Conservation (phyloP, 2,888 invertebrate species). For the Athetis lepigone region DNA sequence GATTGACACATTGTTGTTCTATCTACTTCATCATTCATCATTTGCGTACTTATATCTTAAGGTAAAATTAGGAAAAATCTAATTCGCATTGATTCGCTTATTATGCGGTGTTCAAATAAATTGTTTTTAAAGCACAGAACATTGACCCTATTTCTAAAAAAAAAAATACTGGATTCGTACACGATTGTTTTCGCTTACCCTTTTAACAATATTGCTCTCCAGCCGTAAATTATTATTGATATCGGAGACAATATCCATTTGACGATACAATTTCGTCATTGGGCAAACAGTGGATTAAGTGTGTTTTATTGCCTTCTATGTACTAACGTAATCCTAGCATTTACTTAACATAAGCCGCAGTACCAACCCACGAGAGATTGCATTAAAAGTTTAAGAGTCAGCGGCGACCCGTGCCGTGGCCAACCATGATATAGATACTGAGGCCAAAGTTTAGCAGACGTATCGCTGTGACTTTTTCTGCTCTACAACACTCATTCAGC, state of each 20-base stretch:
- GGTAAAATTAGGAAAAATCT: not conserved
- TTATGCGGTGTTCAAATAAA: not conserved
- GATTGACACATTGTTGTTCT: slow-evolving; percentile 1
- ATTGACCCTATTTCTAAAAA: not conserved
- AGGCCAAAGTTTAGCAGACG: slow-evolving; percentile 73
- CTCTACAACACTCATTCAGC: slow-evolving; percentile 70
- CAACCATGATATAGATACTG: slow-evolving; percentile 65
- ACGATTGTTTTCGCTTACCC: not conserved
- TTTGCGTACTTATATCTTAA: not conserved
- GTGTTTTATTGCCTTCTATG: slow-evolving; percentile 50
- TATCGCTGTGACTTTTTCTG: slow-evolving; percentile 75
- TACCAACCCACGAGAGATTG: slow-evolving; percentile 28
- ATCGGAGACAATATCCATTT: slow-evolving; percentile 51
- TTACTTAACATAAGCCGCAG: slow-evolving; percentile 44
- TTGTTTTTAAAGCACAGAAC: not conserved
- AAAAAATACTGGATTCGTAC: not conserved
- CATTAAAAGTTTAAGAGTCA: slow-evolving; percentile 44
- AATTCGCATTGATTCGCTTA: not conserved
- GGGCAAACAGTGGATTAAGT: slow-evolving; percentile 51
- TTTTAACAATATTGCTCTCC: slow-evolving; percentile 25
- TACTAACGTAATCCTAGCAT: slow-evolving; percentile 50
- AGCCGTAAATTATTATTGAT: slow-evolving; percentile 56
- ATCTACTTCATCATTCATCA: not conserved
- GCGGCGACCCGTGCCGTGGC: slow-evolving; percentile 47
- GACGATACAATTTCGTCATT: slow-evolving; percentile 53